Evolutionary conservation across 2,113 vertebrate genomes (phyloP).

Genomic region (Edolisoma coerulescens): DNA sequence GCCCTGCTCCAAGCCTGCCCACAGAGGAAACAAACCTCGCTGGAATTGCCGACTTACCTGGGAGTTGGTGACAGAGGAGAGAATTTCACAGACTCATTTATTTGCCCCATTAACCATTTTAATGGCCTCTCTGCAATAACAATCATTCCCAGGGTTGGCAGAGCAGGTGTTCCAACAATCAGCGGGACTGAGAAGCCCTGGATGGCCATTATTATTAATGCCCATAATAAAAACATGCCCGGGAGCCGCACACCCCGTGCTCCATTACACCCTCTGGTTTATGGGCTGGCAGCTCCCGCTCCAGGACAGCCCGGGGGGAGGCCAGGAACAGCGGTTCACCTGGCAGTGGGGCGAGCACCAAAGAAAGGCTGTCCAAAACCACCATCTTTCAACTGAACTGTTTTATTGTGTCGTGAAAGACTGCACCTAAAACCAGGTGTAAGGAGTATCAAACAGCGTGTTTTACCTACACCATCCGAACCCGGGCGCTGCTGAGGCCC

Average conservation of each 20-base stretch:
- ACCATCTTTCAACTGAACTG: constrained; percentile 34
- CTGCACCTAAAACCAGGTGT: constrained; percentile 38
- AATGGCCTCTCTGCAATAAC: not conserved
- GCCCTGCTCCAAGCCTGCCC: not conserved
- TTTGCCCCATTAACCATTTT: constrained; percentile 1
- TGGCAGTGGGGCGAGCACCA: accelerated
- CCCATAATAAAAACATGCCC: not conserved
- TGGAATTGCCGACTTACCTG: not conserved
- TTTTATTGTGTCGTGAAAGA: constrained; percentile 70
- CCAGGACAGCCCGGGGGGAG: not conserved
- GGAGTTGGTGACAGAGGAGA: not conserved
- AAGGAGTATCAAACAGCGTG: constrained; percentile 15
- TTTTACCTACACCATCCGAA: not conserved
- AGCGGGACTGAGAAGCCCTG: not conserved
- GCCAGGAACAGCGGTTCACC: not conserved
- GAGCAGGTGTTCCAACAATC: not conserved
- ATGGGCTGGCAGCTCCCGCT: not conserved
- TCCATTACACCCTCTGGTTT: not conserved
- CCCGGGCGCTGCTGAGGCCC: not conserved
- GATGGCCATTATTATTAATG: not conserved
- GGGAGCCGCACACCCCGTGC: not conserved
- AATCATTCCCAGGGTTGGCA: not conserved
- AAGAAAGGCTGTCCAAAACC: not conserved
- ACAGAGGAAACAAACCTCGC: not conserved
- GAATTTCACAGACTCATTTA: not conserved